Evolutionary conservation across 2,113 vertebrate species (phyloP).

Genomic region (Falcunculus frontatus): DNA sequence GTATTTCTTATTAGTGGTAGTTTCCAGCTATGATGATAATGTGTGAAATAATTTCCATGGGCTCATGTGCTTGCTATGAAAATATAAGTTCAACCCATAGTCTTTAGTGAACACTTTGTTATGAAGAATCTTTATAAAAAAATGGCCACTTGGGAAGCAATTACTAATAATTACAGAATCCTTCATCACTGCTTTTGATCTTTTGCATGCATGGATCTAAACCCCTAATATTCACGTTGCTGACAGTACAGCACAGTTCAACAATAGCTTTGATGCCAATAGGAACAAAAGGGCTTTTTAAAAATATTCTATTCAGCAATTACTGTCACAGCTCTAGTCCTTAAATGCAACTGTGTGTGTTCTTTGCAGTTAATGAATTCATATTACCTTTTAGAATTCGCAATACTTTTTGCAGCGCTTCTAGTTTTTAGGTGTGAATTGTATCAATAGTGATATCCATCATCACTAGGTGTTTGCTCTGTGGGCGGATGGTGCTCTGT

Average conservation of each 20-base stretch:
- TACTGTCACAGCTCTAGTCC: slow-evolving; percentile 55
- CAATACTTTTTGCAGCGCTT: background rate
- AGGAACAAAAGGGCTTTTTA: slow-evolving; percentile 66
- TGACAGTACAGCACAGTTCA: slow-evolving; percentile 47
- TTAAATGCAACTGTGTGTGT: slow-evolving; percentile 47
- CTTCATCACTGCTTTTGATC: slow-evolving; percentile 68
- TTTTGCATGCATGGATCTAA: slow-evolving; percentile 24
- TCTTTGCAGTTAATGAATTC: slow-evolving; percentile 48
- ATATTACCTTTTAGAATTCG: background rate
- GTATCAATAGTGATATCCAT: slow-evolving; percentile 4
- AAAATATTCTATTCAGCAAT: slow-evolving; percentile 67
- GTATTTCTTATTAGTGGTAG: slow-evolving; percentile 25
- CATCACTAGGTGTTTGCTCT: background rate
- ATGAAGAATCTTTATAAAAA: slow-evolving; percentile 55
- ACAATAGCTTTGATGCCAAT: slow-evolving; percentile 50
- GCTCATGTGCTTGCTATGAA: slow-evolving; percentile 42
- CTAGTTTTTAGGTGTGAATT: background rate
- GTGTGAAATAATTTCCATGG: slow-evolving; percentile 27
- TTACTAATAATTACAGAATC: slow-evolving; percentile 70
- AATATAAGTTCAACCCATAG: slow-evolving; percentile 36
- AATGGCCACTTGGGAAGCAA: slow-evolving; percentile 69
- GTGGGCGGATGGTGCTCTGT: background rate
- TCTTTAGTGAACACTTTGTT: slow-evolving; percentile 31
- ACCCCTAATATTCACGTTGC: slow-evolving; percentile 26
- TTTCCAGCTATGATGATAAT: slow-evolving; percentile 42